phyloP scores from a whole-genome alignment of 2,888 invertebrate species.

The Clepsis dumicolana region DNA sequence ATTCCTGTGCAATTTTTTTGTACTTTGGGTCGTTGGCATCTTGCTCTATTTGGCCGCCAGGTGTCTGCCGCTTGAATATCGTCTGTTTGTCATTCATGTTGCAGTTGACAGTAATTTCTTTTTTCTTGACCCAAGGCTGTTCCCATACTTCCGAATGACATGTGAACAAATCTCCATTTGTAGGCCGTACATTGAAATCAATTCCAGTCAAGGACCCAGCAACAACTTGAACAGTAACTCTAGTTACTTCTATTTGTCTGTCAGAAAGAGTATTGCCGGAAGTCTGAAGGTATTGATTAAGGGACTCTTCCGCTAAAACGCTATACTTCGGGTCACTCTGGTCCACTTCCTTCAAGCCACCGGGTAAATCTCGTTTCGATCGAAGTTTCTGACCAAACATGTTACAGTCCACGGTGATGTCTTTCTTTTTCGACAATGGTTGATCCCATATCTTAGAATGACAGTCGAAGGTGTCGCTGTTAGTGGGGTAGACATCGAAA shows the following conservation, averaged over 20 bases:
- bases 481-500: slow-evolving; percentile 80
- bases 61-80: background rate
- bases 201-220: slow-evolving; percentile 79
- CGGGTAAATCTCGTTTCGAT: slow-evolving; percentile 36
- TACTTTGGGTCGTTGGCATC: slow-evolving; percentile 44
- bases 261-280: background rate
- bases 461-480: slow-evolving; percentile 49
- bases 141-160: slow-evolving; percentile 47
- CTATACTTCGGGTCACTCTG: slow-evolving; percentile 46
- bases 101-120: slow-evolving; percentile 47
- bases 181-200: slow-evolving; percentile 14
- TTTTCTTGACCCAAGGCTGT: slow-evolving; percentile 44
- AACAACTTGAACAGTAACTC: slow-evolving; percentile 71
- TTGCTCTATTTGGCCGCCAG: slow-evolving; percentile 14
- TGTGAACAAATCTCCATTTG: slow-evolving; percentile 12
- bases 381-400: slow-evolving; percentile 1
- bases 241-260: slow-evolving; percentile 56
- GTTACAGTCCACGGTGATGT: slow-evolving; percentile 33
- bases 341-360: slow-evolving; percentile 45
- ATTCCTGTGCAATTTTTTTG: slow-evolving; percentile 55
- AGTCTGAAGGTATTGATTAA: slow-evolving; percentile 31
- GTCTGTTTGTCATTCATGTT: slow-evolving; percentile 1
- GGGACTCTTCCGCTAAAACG: slow-evolving; percentile 53
- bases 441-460: slow-evolving; percentile 69
- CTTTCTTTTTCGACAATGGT: slow-evolving; percentile 70